Evolutionary conservation across 2,113 vertebrate species (phyloP), one percentile per base, ranked within the genome.

Genomic region (Cephalopterus ornatus): DNA sequence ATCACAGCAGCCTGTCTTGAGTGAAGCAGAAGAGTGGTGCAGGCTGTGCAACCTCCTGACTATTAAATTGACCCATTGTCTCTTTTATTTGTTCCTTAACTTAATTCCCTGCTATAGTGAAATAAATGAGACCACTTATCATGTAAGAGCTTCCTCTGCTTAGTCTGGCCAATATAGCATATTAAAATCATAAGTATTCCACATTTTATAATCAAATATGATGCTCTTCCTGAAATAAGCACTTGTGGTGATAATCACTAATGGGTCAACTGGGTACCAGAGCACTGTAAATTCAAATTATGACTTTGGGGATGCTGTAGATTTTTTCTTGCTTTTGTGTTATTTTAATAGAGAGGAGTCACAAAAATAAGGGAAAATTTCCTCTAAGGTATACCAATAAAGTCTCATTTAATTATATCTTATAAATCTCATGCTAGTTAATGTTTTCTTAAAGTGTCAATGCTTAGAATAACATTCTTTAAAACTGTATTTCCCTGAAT

Each of bases 201-300:
- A 89, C 15, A 22, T 49, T 89, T 93, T 68, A 68, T 91, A 88
- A 87, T 82, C 19, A 89, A 91, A 85, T 89, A 75, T 28, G 61
- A 68, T 75, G 52, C 14, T 92, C 5, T 73, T 91, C 71, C 46
- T 83, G 94, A 94, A 93, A 90, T 79, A 94, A 95, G 58, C 71
- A 77, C 78, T 93, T 85, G 63, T 22, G 92, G 66, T 66, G 72
- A 88, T 93, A 81, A 73, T 59, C 78, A 37, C 74, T 94, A 95
- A 78, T 83, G 46, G 67, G 78, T 76, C 89, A 80, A 16, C 62
- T 80, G 82, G 37, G 71, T 88, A 73, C 49, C 37, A 62, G 58
- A 76, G n/a, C 37, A 53, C 71, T 59, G 62, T 89, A 83, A 91
- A 90, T 93, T 79, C 71, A 37, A 76, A 63, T 47, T 12, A 78